Evolutionary conservation across 2,113 vertebrate species (phyloP), one percentile per base, ranked within the genome.

Genomic region (Ictalurus punctatus): DNA sequence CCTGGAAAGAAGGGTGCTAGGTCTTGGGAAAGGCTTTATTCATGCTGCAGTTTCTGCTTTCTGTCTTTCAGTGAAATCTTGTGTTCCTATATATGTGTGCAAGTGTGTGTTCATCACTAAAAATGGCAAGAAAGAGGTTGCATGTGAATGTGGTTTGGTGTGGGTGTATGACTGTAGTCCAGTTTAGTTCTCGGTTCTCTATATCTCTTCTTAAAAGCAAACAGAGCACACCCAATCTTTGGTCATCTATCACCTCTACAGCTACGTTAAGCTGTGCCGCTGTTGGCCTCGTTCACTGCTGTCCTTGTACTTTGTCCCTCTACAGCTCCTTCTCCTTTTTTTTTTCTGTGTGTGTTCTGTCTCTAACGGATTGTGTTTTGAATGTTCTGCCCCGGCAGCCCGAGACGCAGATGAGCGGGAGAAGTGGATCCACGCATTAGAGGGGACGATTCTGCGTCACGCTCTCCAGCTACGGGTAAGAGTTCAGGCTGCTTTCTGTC

Each of bases 361-460:
- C 89, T 90, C 90, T 94, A 93, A 90, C 44, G 1, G 67, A 93
- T 84, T 87, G 84, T 86, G 91, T 92, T 83, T 91, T 92, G 92
- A 90, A 93, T 56, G 88, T 89, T 90, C 56, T 94, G 1, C 82
- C 84, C 92, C 84, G n/a, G 90, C 92, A 99, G 99, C 99, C 91
- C 96, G 99, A 93, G 98, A 99, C 96, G 97, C 98, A 90, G 99
- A 99, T 89, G 98, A 99, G 90, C 96, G 98, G 93, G 98, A 99
- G 93, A 99, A 99, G 96, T 99, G 98, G 98, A 99, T 99, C 93
- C 97, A 99, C 65, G 98, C 98, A 92, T 96, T 99, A 99, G 98
- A 99, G 93, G 98, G 99, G 92, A 99, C 98, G 2, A 99, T 99
- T 93, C 97, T 99, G 81, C 97, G 98, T 69, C 99, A 99, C 92